Evolutionary conservation across 2,113 vertebrate genomes (phyloP), one percentile per base, ranked within the genome.

Genomic region (Ailurus styani): DNA sequence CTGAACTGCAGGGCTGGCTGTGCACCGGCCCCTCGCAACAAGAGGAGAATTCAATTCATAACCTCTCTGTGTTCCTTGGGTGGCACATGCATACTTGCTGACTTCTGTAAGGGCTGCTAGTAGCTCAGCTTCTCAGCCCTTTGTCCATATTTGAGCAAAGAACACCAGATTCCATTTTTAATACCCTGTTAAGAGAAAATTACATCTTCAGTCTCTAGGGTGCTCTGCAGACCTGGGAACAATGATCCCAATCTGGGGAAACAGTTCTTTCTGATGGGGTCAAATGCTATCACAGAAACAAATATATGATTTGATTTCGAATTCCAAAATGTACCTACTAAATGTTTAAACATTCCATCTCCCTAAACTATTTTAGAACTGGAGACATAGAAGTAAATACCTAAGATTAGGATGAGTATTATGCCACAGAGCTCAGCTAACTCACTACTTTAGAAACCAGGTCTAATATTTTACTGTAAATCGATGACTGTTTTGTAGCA

Each of bases 91-190:
- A 85, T 98, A 98, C 83, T 98, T 98, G 90, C 97, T 95, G 87
- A 96, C 94, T 90, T 98, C 97, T 95, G 98, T 98, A 97, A 98
- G 97, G 70, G 81, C 77, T 97, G 54, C 87, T 95, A 93, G 91
- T 57, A 52, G 60, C 73, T 89, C 82, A 84, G 87, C 23, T 81
- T 94, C 92, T 94, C 94, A 97, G 86, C 23, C 96, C 95, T 96
- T 98, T 98, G 97, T 98, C 98, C 98, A 98, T 99, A 98, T 99
- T 98, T 98, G 98, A 98, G 94, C 98, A 98, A 97, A 98, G 54
- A 98, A 6, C 87, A 98, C 90, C 91, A 98, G 97, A 97, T 92
- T 83, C 94, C 84, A 21, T 96, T 98, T 97, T 93, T 98, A 88
- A 60, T 83, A 95, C 91, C 47, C 73, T 84, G 57, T 12, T 85